Percentiles rank a stretch among this genome's conserved stretches.
These are phyloP conservation scores for Micromys minutus DNA, from an alignment of 2,113 vertebrate genomes.

Conservation along the genomic window DNA sequence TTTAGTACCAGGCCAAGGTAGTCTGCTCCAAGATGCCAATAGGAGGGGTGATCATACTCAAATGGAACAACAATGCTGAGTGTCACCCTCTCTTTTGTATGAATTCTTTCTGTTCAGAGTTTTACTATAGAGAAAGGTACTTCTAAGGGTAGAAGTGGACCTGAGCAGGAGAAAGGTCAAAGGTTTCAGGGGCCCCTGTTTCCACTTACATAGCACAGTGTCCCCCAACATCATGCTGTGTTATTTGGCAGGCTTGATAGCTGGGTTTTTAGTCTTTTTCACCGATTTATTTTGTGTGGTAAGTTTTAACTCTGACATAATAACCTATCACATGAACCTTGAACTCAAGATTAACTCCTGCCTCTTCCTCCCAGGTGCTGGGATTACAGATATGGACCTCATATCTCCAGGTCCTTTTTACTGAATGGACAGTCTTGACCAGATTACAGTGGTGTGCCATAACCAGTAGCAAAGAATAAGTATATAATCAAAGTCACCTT, in stretches of 20 bases:
- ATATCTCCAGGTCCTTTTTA: background rate
- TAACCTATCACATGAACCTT: background rate
- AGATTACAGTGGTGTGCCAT: background rate
- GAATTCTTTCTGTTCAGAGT: background rate
- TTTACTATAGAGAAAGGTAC: background rate
- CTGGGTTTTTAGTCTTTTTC: background rate
- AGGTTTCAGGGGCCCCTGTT: background rate
- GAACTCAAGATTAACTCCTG: background rate
- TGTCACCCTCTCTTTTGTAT: background rate
- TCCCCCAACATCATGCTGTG: background rate
- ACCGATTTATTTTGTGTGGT: background rate
- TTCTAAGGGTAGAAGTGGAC: background rate
- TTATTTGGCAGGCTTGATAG: background rate
- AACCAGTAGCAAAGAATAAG: background rate
- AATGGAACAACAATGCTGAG: background rate
- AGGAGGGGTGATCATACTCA: background rate
- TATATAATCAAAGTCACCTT: accelerated
- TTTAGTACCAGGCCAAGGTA: background rate
- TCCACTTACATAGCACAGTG: background rate
- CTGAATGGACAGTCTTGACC: background rate
- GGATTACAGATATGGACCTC: background rate
- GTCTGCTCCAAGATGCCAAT: background rate
- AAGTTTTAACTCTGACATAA: background rate
- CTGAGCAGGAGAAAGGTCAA: background rate
- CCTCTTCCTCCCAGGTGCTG: background rate